Evolutionary conservation across 30 jellyfish, hydroid and myxozoan genomes (phyloP), one percentile per base, ranked within the genome.

Genomic region (Hydractinia echinata): DNA sequence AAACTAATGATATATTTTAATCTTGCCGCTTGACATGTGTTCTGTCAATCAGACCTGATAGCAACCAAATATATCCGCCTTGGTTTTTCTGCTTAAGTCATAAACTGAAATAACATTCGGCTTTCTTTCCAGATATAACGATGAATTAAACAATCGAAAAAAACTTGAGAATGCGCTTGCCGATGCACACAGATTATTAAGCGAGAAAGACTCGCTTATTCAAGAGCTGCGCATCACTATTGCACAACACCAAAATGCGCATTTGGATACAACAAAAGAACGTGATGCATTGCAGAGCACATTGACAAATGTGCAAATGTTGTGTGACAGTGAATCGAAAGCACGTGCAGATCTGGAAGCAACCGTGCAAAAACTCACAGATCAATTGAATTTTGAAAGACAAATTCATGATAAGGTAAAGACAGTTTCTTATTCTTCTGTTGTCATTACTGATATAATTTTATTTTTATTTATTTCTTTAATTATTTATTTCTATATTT

Each of bases 231-330:
- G 93, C 18, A 86, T 85, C 80, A 82, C 94, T 39, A 85, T 91
- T 48, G 79, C 97, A 7, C 97, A 91, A 68, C 96, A 91, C 64
- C 95, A 91, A 68, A 91, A 85, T 82, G 96, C 97, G 20, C 97
- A 85, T 71, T 77, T 86, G 73, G 96, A 91, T 66, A 86, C 96
- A 5, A 89, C 86, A 44, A 86, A 91, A 79, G 97, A 91, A 53
- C 79, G 96, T 1, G 97, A 91, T 62, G 76, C 79, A 49, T 84
- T 91, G 78, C 94, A 85, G 54, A 61, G 89, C 13, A 86, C 86
- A 16, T 66, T 85, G 55, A 85, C 90, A 1, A 77, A 79, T 8
- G 72, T 89, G 7, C 94, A 85, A 67, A 70, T 66, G 5, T 69
- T 83, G 49, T 91, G 83, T 76, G 97, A 91, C 64, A 55, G 86